These are phyloP conservation scores for Drosophila jambulina DNA, from an alignment of 1,140 invertebrate genomes.

Conservation along the genomic window DNA sequence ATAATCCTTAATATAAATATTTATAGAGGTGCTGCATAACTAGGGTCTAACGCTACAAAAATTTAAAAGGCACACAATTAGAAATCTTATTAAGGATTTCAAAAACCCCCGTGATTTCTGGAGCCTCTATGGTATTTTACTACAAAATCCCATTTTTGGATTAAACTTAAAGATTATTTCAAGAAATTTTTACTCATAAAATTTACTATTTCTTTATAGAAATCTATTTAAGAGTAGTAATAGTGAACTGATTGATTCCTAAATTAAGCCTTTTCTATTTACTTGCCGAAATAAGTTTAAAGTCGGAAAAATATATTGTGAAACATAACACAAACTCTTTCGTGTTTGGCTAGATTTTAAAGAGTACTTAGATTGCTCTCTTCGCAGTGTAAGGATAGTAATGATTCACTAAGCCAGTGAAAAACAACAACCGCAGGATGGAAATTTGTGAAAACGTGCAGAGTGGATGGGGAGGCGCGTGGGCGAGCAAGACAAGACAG, in stretches of 20 bases:
- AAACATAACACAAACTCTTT: neutral
- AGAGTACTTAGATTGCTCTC: neutral
- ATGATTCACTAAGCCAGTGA: conserved; percentile 71
- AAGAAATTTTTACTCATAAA: no score
- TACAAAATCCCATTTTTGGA: no score
- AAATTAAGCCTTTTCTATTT: no score
- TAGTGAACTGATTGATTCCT: no score
- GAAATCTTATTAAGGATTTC: no score
- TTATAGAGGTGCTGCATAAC: neutral
- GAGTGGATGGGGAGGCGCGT: neutral
- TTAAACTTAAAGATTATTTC: no score
- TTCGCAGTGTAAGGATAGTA: conserved; percentile 52
- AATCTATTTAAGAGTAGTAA: no score
- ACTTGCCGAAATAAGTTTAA: neutral
- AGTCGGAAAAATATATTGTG: neutral
- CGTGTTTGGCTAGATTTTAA: neutral
- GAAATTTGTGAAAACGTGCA: conserved; percentile 59
- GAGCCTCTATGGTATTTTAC: no score
- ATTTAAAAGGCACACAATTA: no score
- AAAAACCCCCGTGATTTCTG: no score
- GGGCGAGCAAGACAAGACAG: conserved; percentile 26
- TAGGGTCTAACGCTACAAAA: no score
- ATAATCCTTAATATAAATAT: neutral
- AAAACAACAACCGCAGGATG: conserved; percentile 56
- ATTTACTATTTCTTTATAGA: no score